A percentile compares a stretch with the other conserved stretches of the same genome.
These are phyloP conservation scores for Calycopis cecrops DNA, from an alignment of 1,140 invertebrate genomes.

Conservation along the genomic window DNA sequence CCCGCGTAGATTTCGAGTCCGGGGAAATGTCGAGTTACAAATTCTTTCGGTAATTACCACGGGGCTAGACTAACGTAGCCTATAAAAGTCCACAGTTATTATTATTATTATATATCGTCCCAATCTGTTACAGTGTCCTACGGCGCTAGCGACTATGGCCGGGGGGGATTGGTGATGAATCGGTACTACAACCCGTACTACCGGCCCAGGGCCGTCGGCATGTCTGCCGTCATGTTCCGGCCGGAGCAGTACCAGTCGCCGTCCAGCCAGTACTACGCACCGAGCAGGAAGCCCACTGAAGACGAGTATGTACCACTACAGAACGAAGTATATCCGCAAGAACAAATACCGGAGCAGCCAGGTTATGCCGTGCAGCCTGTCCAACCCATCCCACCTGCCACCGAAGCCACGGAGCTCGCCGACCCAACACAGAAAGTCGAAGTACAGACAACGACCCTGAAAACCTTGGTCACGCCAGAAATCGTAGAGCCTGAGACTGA, in stretches of 20 bases:
- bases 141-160: conserved; percentile 45
- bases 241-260: conserved; percentile 40
- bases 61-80: too few relatives aligned
- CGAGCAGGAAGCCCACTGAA: conserved; percentile 56
- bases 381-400: conserved; percentile 33
- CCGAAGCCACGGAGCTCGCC: conserved; percentile 44
- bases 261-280: conserved; percentile 53
- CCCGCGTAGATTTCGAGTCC: too few relatives aligned
- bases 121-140: conserved; percentile 48
- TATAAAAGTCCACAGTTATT: too few relatives aligned
- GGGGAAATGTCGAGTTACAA: too few relatives aligned
- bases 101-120: conserved; percentile 10
- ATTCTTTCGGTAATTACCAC: too few relatives aligned
- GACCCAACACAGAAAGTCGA: conserved; percentile 52
- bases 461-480: conserved; percentile 41
- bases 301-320: conserved; percentile 45
- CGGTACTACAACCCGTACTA: conserved; percentile 67
- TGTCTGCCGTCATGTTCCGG: conserved; percentile 62
- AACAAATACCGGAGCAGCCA: conserved; percentile 32
- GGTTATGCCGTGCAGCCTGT: conserved; percentile 29
- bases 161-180: conserved; percentile 54
- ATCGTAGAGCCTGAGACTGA: conserved; percentile 50
- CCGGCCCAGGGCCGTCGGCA: conserved; percentile 41
- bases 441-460: conserved; percentile 38
- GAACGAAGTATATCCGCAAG: conserved; percentile 55